Evolutionary conservation across 1,140 invertebrate genomes (phyloP), one percentile per base, ranked within the genome.

Genomic region (Plectus sambesii): DNA sequence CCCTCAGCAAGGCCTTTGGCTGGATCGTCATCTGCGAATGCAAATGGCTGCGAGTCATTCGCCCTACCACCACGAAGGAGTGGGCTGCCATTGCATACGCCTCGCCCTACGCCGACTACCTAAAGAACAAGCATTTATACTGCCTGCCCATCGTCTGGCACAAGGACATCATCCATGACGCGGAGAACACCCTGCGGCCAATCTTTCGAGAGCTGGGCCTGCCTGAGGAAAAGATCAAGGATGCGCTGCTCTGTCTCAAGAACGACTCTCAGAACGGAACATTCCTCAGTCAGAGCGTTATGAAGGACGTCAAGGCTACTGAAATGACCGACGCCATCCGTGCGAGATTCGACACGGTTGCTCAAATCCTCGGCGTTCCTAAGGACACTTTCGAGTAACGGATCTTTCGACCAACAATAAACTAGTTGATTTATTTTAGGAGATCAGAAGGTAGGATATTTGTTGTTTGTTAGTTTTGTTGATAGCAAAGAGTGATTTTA

Each of bases 221-320:
- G 19, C 43, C 47, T 15, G 3, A 25, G 5, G 4, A 49, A 3
- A 47, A 46, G 25, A 46, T 49, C 4, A 29, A 23, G n/a, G 22
- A 12, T 20, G 47, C 47, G 4, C 17, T 49, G 4, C 20, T 19
- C 27, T 49, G 47, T 20, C 12, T n/a, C 23, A 22, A 49, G 22
- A 5, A 29, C 35, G 47, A 49, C 22, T 49, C 47, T n/a, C 47
- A 49, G 41, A 26, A 49, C n/a, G 43, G 30, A 3, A 41, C 47
- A 5, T 48, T 26, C 43, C 4, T 49, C 5, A 41, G 33, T 12
- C 5, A 46, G 4, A 22, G 33, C 9, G 17, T 12, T 12, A 4
- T 49, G 9, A 4, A n/a, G 3, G 12, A 33, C 12, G 22, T 49
- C 3, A 48, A 49, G 47, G 20, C 27, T 17, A 20, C 45, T 6